Conservation (phyloP, 1,140 invertebrate genomes). For the Bombus impatiens region DNA sequence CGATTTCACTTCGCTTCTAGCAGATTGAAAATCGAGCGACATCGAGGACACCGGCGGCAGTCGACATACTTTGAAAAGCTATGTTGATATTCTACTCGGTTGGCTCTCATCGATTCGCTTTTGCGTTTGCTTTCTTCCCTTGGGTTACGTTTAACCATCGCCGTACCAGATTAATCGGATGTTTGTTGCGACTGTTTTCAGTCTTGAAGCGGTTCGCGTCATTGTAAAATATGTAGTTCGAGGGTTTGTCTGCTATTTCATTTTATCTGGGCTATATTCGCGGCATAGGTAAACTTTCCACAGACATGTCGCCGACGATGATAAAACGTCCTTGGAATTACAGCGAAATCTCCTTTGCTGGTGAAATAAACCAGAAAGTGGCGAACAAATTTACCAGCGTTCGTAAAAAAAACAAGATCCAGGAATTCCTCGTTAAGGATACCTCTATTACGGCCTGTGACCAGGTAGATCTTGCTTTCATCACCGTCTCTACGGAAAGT, state of each 20-base stretch:
- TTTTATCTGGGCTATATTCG: background rate
- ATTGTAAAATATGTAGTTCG: background rate
- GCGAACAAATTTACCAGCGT: conserved; percentile 21
- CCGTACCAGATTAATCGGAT: background rate
- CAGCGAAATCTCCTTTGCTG: too few relatives aligned
- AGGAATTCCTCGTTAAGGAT: conserved; percentile 41
- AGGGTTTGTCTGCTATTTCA: background rate
- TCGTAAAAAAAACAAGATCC: background rate
- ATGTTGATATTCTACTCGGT: conserved; percentile 56
- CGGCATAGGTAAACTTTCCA: too few relatives aligned
- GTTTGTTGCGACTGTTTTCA: background rate
- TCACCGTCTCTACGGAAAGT: conserved; percentile 25
- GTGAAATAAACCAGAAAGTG: background rate
- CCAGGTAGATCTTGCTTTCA: conserved; percentile 23
- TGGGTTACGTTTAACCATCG: conserved; percentile 5
- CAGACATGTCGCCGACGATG: too few relatives aligned
- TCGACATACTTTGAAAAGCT: background rate
- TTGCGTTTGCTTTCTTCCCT: conserved; percentile 1
- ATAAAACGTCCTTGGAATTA: background rate
- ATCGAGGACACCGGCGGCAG: too few relatives aligned
- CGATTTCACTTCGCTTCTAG: background rate
- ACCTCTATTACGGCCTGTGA: conserved; percentile 7
- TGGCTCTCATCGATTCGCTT: background rate
- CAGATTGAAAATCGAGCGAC: background rate
- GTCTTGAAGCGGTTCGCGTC: background rate